Evolutionary conservation across 2,888 invertebrate genomes (phyloP).

Genomic region (Eupithecia centaureata): DNA sequence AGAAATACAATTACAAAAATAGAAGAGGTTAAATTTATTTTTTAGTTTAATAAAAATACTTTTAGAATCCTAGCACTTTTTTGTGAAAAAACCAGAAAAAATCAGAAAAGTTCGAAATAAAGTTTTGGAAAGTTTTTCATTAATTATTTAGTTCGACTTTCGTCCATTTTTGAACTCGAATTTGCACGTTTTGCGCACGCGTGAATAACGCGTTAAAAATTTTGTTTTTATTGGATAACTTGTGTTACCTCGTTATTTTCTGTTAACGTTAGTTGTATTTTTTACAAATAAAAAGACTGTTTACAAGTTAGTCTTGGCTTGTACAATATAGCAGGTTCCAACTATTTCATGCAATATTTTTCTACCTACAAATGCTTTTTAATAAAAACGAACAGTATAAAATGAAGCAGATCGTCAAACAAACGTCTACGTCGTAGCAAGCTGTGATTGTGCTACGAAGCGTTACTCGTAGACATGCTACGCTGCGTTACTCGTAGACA

Average conservation of each 20-base stretch:
- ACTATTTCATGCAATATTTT: not conserved
- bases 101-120: conserved; percentile 2
- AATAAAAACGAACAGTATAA: not conserved
- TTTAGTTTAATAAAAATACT: too few relatives aligned
- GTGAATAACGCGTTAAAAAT: too few relatives aligned
- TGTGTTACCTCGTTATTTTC: not conserved
- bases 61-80: too few relatives aligned
- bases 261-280: not conserved
- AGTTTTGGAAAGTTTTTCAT: not conserved
- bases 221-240: not conserved
- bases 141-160: not conserved
- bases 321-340: not conserved
- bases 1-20: too few relatives aligned
- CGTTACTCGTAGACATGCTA: not conserved
- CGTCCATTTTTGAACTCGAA: not conserved
- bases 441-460: not conserved
- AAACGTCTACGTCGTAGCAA: not conserved
- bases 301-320: not conserved
- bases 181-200: too few relatives aligned
- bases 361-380: not conserved
- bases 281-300: not conserved
- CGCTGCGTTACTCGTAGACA: not conserved
- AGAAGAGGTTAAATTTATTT: too few relatives aligned
- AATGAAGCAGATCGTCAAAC: not conserved
- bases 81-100: too few relatives aligned